Percentiles rank a stretch among this genome's conserved stretches.
phyloP scores from a whole-genome alignment of 1,140 invertebrate species.

The Drosophila nannoptera region DNA sequence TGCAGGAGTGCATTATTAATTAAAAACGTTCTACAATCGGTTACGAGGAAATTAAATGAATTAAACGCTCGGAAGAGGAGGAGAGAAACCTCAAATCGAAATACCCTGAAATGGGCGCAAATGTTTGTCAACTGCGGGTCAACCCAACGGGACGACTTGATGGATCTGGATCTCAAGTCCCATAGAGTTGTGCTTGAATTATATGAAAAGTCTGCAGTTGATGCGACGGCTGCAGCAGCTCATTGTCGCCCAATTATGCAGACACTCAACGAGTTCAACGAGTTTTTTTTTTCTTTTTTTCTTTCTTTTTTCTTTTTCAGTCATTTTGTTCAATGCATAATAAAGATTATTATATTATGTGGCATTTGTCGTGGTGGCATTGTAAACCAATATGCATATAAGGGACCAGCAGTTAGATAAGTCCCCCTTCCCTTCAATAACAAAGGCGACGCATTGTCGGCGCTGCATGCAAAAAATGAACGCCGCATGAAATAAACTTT shows the following conservation, averaged over 20 bases:
- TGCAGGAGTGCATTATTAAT: slow-evolving; percentile 52
- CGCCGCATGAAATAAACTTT: slow-evolving; percentile 48
- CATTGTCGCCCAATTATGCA: slow-evolving; percentile 62
- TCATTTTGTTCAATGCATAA: slow-evolving; percentile 17
- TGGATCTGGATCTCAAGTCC: not conserved
- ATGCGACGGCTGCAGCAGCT: slow-evolving; percentile 1
- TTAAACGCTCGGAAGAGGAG: slow-evolving; percentile 42
- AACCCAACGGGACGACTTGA: slow-evolving; percentile 34
- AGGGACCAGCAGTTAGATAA: slow-evolving; percentile 67
- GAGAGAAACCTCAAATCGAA: slow-evolving; percentile 25
- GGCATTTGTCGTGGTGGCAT: slow-evolving; percentile 39
- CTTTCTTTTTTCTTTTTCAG: too few relatives aligned
- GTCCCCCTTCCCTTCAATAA: slow-evolving; percentile 48
- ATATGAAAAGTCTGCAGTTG: not conserved
- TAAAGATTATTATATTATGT: slow-evolving; percentile 13
- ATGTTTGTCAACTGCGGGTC: slow-evolving; percentile 63
- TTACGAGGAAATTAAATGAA: slow-evolving; percentile 60
- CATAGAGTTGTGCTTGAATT: too few relatives aligned
- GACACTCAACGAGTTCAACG: slow-evolving; percentile 43
- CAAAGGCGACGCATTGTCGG: slow-evolving; percentile 50
- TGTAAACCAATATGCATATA: slow-evolving; percentile 68
- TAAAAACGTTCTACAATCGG: slow-evolving; percentile 35
- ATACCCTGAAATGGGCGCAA: slow-evolving; percentile 14
- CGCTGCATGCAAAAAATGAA: slow-evolving; percentile 56
- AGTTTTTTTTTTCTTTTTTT: slow-evolving; percentile 22